phyloP scores from a whole-genome alignment of 2,888 invertebrate genomes.

The Caenorhabditis uteleia region DNA sequence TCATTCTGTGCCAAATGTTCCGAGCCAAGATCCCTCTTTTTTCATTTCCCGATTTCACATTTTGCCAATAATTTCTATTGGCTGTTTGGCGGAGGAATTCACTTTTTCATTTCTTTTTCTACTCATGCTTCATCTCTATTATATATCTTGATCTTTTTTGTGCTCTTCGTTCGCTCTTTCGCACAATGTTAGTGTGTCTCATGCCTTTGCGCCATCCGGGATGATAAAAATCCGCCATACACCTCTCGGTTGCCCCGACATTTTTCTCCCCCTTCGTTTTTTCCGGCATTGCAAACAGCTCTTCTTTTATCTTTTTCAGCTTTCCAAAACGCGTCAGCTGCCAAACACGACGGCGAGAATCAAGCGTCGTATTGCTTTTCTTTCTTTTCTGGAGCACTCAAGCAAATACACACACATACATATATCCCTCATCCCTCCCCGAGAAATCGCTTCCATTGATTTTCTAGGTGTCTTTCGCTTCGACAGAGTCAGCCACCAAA shows the following conservation, averaged over 20 bases:
- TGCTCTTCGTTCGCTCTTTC: constrained; percentile 1
- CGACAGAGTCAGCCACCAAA: neutral
- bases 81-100: no score
- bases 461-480: neutral
- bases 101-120: no score
- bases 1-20: no score
- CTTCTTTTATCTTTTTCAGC: constrained; percentile 38
- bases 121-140: neutral
- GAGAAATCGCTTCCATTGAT: neutral
- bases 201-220: constrained; percentile 2
- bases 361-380: neutral
- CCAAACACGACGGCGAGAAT: constrained; percentile 26
- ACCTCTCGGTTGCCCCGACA: constrained; percentile 6
- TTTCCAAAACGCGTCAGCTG: constrained; percentile 11
- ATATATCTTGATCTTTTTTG: neutral
- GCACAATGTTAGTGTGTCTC: constrained; percentile 4
- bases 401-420: neutral
- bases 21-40: no score
- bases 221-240: constrained; percentile 7
- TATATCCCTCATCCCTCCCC: neutral
- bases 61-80: no score
- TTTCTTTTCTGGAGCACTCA: neutral
- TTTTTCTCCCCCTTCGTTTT: constrained; percentile 17
- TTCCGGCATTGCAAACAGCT: constrained; percentile 7
- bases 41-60: no score